Conservation (phyloP, 2,888 invertebrate genomes). For the Keiferia lycopersicella region DNA sequence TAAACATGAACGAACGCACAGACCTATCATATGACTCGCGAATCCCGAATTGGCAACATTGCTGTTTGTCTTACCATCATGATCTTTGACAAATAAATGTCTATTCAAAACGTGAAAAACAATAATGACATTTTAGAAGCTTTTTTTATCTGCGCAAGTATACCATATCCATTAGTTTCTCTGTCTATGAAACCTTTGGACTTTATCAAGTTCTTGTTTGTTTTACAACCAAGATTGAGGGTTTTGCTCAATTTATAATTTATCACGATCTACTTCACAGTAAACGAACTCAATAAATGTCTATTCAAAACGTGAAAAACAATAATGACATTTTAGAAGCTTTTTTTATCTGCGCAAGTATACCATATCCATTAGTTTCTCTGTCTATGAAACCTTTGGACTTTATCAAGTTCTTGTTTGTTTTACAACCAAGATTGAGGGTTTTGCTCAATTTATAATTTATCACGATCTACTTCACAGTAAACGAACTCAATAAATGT, state of each 20-base stretch:
- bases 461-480: background rate
- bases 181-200: background rate
- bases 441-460: background rate
- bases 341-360: too few relatives aligned
- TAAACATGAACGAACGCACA: too few relatives aligned
- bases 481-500: background rate
- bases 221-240: conserved; percentile 2
- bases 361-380: background rate
- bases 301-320: too few relatives aligned
- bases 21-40: too few relatives aligned
- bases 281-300: background rate
- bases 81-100: too few relatives aligned
- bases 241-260: background rate
- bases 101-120: too few relatives aligned
- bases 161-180: background rate
- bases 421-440: conserved; percentile 2
- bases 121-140: too few relatives aligned
- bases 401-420: background rate
- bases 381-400: background rate
- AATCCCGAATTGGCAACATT: too few relatives aligned
- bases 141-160: too few relatives aligned
- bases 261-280: background rate
- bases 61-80: too few relatives aligned
- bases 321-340: too few relatives aligned
- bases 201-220: background rate